phyloP scores from a whole-genome alignment of 92 coral and sea anemone genomes.

The Porites evermanni region DNA sequence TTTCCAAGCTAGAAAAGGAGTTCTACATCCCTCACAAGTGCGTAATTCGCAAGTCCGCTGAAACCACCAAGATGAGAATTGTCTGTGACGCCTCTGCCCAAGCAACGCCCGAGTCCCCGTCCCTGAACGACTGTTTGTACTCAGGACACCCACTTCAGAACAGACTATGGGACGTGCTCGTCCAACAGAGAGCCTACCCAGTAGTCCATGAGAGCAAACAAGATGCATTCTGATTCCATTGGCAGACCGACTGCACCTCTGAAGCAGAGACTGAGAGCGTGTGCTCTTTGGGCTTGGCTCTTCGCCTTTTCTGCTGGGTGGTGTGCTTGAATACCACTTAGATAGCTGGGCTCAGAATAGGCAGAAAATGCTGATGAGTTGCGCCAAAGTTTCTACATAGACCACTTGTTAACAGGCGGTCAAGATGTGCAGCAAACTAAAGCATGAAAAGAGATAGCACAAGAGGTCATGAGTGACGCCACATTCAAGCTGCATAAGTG shows the following conservation, averaged over 20 bases:
- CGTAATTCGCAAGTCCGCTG: slow-evolving; percentile 29
- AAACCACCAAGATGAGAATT: slow-evolving; percentile 28
- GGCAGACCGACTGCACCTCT: slow-evolving; percentile 3
- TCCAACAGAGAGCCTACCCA: slow-evolving; percentile 31
- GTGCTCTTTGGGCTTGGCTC: slow-evolving; percentile 45
- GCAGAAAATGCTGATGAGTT: slow-evolving; percentile 25
- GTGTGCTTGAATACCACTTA: slow-evolving; percentile 40
- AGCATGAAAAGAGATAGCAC: slow-evolving; percentile 27
- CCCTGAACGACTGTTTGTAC: slow-evolving; percentile 40
- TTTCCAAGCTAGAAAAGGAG: slow-evolving; percentile 8
- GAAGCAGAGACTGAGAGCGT: slow-evolving; percentile 23
- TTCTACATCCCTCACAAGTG: slow-evolving; percentile 37
- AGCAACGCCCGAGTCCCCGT: slow-evolving; percentile 21
- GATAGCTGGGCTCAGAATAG: slow-evolving; percentile 45
- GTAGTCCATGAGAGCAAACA: slow-evolving; percentile 22
- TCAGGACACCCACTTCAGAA: slow-evolving; percentile 32
- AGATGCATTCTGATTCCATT: slow-evolving; percentile 35
- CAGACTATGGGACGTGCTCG: slow-evolving; percentile 22
- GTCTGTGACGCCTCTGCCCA: slow-evolving; percentile 43
- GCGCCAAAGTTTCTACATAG: slow-evolving; percentile 49
- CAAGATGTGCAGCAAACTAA: slow-evolving; percentile 22
- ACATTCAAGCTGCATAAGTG: slow-evolving; percentile 47
- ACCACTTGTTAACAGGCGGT: slow-evolving; percentile 51
- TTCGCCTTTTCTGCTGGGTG: slow-evolving; percentile 47
- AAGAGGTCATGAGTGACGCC: slow-evolving; percentile 32